These are phyloP conservation scores for Hemiprocne comata DNA, from an alignment of 2,113 vertebrate genomes.

Conservation along the genomic window DNA sequence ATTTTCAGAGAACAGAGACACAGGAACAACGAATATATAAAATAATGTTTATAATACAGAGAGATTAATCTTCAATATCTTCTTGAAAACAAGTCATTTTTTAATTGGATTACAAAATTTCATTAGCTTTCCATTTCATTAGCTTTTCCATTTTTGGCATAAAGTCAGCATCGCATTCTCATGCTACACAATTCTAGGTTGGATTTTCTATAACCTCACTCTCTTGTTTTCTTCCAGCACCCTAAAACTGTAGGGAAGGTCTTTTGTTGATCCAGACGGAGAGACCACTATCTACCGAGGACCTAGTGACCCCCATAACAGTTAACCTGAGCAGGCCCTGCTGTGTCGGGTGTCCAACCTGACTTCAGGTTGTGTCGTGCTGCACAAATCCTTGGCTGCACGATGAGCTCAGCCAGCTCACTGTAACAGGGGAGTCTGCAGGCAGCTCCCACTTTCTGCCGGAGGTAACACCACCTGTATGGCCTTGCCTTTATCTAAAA, in stretches of 20 bases:
- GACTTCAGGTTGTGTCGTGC: neutral
- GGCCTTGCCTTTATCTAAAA: neutral
- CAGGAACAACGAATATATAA: neutral
- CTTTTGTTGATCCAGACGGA: neutral
- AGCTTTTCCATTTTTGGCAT: neutral
- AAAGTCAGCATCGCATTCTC: neutral
- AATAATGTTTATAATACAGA: neutral
- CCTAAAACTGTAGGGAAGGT: neutral
- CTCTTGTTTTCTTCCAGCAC: neutral
- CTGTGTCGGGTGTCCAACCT: neutral
- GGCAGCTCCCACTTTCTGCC: neutral
- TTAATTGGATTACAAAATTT: neutral
- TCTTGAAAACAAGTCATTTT: neutral
- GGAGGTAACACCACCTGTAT: fast-evolving
- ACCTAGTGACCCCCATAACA: neutral
- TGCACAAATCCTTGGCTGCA: neutral
- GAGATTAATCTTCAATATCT: neutral
- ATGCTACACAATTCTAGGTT: neutral
- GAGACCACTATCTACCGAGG: neutral
- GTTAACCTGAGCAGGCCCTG: neutral
- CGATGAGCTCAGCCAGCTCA: neutral
- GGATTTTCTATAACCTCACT: neutral
- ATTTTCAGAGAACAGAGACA: neutral
- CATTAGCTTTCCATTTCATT: neutral
- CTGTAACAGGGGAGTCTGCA: neutral